These are phyloP conservation scores for Silurus aristotelis DNA, from an alignment of 2,797 vertebrate genomes.

Conservation along the genomic window DNA sequence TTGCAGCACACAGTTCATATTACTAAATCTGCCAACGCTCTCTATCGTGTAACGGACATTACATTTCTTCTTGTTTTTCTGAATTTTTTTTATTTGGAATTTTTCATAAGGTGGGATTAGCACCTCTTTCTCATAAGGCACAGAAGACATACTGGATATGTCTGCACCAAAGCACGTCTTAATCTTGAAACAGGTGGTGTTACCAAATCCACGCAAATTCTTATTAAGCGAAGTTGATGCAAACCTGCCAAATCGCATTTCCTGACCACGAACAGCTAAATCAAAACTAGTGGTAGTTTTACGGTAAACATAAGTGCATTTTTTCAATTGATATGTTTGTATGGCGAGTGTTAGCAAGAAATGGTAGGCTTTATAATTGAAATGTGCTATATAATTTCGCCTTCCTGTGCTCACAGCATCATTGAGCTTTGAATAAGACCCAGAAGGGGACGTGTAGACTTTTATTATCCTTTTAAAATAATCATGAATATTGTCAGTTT, in stretches of 20 bases:
- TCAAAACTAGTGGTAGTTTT: rapidly evolving
- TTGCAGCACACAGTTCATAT: background rate
- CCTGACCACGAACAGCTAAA: background rate
- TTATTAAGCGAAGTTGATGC: background rate
- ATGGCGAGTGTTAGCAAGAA: background rate
- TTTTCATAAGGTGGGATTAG: conserved; percentile 21
- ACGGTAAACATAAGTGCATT: background rate
- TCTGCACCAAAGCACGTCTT: background rate
- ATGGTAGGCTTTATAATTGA: background rate
- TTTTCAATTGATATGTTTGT: background rate
- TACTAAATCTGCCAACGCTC: background rate
- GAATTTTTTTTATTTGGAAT: background rate
- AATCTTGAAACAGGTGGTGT: background rate
- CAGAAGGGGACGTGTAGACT: rapidly evolving
- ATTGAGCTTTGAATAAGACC: background rate
- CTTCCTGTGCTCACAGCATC: background rate
- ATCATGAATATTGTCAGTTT: rapidly evolving
- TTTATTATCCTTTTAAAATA: background rate
- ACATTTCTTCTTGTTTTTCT: background rate
- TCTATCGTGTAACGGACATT: background rate
- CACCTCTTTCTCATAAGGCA: background rate
- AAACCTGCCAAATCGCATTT: background rate
- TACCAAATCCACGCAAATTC: background rate
- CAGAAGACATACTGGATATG: background rate
- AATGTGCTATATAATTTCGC: rapidly evolving